Evolutionary conservation across 2,113 vertebrate genomes (phyloP).

Genomic region (Lamprologus speciosus): DNA sequence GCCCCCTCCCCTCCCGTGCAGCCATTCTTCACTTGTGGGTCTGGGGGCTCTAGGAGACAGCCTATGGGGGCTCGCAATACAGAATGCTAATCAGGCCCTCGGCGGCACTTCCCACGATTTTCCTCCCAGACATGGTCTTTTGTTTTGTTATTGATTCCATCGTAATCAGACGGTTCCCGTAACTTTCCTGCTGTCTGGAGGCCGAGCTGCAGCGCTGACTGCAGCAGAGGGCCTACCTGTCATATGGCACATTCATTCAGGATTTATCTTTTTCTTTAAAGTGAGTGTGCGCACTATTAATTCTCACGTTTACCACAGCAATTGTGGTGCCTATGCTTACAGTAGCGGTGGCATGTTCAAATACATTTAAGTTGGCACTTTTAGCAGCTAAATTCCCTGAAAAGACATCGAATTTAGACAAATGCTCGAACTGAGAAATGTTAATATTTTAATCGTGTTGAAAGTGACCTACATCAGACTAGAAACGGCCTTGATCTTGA

Average conservation of each 20-base stretch:
- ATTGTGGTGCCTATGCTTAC: neutral
- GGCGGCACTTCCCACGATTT: constrained; percentile 67
- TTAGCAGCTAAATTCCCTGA: neutral
- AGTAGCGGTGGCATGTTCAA: neutral
- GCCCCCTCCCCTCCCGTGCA: neutral
- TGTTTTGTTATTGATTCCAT: constrained; percentile 67
- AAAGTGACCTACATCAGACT: neutral
- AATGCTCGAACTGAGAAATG: neutral
- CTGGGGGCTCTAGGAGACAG: constrained; percentile 53
- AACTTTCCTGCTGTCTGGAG: constrained; percentile 62
- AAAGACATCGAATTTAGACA: neutral
- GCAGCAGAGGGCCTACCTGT: constrained; percentile 27
- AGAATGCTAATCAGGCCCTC: constrained; percentile 66
- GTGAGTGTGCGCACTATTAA: neutral
- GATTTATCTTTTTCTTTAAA: neutral
- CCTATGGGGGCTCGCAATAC: constrained; percentile 46
- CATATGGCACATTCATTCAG: constrained; percentile 15
- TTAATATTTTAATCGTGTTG: neutral
- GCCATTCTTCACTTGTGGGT: constrained; percentile 54
- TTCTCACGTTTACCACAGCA: neutral
- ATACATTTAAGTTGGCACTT: neutral
- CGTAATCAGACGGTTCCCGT: constrained; percentile 50
- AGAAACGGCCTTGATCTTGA: neutral
- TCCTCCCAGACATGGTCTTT: constrained; percentile 64
- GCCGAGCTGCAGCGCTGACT: constrained; percentile 7